Base-by-base conservation (phyloP, 2,113 vertebrate species). In the Trichechus manatus region DNA sequence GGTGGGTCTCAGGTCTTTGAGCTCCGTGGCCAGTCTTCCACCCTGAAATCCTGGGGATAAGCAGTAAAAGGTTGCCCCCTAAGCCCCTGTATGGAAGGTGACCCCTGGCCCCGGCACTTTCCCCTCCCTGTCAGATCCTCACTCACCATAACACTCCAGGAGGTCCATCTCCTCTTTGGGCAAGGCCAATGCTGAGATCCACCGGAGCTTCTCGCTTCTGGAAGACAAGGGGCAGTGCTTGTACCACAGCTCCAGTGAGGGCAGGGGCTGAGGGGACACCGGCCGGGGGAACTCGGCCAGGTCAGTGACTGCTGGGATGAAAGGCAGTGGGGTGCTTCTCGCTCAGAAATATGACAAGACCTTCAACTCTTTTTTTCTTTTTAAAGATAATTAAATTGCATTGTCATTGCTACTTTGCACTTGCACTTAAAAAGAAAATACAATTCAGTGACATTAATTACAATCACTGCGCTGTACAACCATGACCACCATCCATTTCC, bases 191-290 rank as follows among this genome's bases (percentile, higher is more conserved):
- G 99, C 99, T 20, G 99, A 99, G 98, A 99, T 99, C 99, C 99
- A 99, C 1, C 99, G 99, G 87, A 99, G 98, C 98, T 99, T 99
- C 98, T 99, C 99, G 93, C 99, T 99, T 98, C 99, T 99, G 95
- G 94, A 96, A 96, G 96, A 96, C n/a, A 94, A 83, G 53, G 11
- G 50, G n/a, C 63, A 74, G 0, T 31, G 42, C 22, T 42, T 53
- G 42, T 7, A 0, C 9, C 3, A 19, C n/a, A 39, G 72, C 19
- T 36, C 47, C 9, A 9, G 59, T 20, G 4, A 63, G 23, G 86
- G 31, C 8, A 59, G 89, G 19, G 31, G 14, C 85, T 19, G 42
- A 59, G 70, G n/a, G 19, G 25, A 9, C 14, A 56, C 56, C 59
- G 19, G 63, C 63, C 53, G 72, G 0, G 42, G 29, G 9, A 36